Evolutionary conservation across 2,797 vertebrate genomes (phyloP), one percentile per base, ranked within the genome.

Genomic region (Hemitrygon akajei): DNA sequence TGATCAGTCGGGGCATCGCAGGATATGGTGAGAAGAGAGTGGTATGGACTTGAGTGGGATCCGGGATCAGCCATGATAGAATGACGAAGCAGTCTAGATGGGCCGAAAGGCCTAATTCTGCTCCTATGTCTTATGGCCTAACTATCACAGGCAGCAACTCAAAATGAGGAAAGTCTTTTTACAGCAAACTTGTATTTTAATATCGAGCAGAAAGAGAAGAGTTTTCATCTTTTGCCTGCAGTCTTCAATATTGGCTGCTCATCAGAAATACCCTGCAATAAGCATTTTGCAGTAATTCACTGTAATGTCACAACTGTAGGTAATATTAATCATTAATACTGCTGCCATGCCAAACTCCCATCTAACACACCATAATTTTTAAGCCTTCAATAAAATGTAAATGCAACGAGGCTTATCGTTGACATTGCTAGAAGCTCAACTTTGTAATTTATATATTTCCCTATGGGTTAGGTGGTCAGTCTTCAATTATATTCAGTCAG

Each of bases 351-450:
- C 86, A 69, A 89, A 89, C 86, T 37, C 27, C 63, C 14, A 89
- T 89, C 86, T 69, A 69, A 89, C 86, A 89, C 86, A 25, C 86
- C 86, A 69, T 89, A 22, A 89, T 89, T 89, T 89, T 69, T 37
- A 89, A 69, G 6, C 86, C 4, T 89, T 69, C 60, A 60, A 89
- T 69, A 89, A 89, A 89, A 69, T 69, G 86, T 37, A 37, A 89
- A 89, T 89, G 86, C 86, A 69, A 22, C 66, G 63, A 37, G 34
- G 63, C 18, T 69, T 66, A 89, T 66, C 86, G 18, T 69, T 89
- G 86, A 89, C 86, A 66, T 66, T 69, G 60, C 86, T 37, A 1
- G 60, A 10, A 37, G n/a, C 18, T 34, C 7, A 34, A 22, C n/a
- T 69, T 89, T n/a, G 37, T 89, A 89, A 37, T 89, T 89, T 89